Evolutionary conservation across 1,140 invertebrate species (phyloP).

Genomic region (Bombus confusus): DNA sequence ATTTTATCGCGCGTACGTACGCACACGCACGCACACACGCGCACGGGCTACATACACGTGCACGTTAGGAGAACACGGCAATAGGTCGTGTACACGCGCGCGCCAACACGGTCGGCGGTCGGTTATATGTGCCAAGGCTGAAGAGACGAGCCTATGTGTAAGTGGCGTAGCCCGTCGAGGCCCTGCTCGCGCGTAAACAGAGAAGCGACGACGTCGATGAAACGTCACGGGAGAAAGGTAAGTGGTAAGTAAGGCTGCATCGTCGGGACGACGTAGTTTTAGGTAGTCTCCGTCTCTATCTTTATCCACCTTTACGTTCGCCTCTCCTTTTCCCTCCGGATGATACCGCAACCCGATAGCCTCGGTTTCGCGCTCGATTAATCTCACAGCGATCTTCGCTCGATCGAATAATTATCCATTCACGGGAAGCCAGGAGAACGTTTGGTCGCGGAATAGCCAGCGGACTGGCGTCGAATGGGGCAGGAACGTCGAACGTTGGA

Average conservation of each 20-base stretch:
- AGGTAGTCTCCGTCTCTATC: background rate
- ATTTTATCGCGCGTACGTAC: background rate
- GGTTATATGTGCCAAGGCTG: conserved; percentile 45
- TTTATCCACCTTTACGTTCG: background rate
- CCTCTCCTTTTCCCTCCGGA: too few relatives aligned
- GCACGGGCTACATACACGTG: too few relatives aligned
- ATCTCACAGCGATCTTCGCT: background rate
- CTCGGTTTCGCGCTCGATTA: background rate
- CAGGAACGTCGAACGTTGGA: background rate
- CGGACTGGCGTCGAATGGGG: background rate
- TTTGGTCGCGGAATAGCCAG: background rate
- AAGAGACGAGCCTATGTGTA: background rate
- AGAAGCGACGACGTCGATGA: conserved; percentile 1
- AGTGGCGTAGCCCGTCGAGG: background rate
- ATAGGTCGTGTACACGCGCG: background rate
- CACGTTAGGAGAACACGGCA: background rate
- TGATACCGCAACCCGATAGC: background rate
- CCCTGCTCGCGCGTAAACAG: background rate
- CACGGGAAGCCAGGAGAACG: background rate
- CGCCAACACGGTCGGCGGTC: background rate
- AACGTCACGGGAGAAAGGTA: conserved; percentile 17
- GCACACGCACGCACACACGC: too few relatives aligned
- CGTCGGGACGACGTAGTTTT: conserved; percentile 8
- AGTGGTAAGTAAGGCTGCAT: background rate
- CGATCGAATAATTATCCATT: background rate